A percentile compares a stretch with the other conserved stretches of the same genome.
These are phyloP conservation scores for Ifrita kowaldi DNA, from an alignment of 2,113 vertebrate species.

Conservation along the genomic window DNA sequence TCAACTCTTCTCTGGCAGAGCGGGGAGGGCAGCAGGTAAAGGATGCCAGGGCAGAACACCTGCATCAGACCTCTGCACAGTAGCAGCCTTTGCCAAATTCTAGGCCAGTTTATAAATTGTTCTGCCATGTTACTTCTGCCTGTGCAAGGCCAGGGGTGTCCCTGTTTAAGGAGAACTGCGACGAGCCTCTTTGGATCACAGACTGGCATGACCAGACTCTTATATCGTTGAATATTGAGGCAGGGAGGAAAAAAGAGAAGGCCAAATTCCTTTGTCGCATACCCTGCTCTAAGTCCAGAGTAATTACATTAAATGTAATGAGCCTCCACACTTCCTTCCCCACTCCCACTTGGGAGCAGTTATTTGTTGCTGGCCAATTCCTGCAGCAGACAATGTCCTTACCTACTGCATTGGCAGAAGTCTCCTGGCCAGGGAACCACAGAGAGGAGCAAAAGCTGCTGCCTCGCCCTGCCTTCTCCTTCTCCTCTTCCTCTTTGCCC, in stretches of 20 bases:
- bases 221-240: neutral
- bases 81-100: neutral
- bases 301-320: slow-evolving; percentile 29
- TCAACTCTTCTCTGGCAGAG: neutral
- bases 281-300: neutral
- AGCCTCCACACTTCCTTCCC: slow-evolving; percentile 10
- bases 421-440: neutral
- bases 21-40: neutral
- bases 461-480: neutral
- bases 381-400: neutral
- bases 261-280: neutral
- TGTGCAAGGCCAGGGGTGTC: neutral
- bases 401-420: neutral
- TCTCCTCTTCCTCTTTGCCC: neutral
- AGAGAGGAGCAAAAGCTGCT: neutral
- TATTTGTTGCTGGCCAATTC: neutral
- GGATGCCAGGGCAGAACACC: neutral
- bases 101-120: neutral
- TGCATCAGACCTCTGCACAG: neutral
- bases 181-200: neutral
- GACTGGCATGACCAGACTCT: neutral
- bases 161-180: neutral
- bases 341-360: neutral
- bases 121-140: neutral
- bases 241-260: neutral